These are phyloP conservation scores for Agrypnia vestita DNA, from an alignment of 1,140 invertebrate species.

Conservation along the genomic window DNA sequence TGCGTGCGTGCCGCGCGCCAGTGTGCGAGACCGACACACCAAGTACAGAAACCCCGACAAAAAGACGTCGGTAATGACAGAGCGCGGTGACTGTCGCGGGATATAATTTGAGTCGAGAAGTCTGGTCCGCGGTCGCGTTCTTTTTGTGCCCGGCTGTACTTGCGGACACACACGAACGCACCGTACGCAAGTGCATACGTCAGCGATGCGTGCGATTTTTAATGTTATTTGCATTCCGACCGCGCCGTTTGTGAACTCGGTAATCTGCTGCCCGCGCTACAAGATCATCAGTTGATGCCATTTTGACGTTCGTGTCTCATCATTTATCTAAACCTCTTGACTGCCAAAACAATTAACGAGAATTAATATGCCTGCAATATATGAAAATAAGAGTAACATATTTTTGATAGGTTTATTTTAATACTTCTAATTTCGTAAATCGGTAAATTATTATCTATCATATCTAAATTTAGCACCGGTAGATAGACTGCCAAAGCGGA, in stretches of 20 bases:
- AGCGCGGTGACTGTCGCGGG: slow-evolving; percentile 44
- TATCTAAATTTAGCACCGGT: too few species aligned
- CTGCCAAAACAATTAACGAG: too few species aligned
- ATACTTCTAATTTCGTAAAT: too few species aligned
- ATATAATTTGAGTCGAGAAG: slow-evolving; percentile 47
- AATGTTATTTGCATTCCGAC: slow-evolving; percentile 22
- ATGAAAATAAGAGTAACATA: too few species aligned
- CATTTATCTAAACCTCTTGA: too few species aligned
- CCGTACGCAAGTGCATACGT: slow-evolving; percentile 16
- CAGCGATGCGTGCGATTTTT: slow-evolving; percentile 6
- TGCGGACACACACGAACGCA: background rate
- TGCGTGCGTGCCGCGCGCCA: background rate
- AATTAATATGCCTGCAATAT: too few species aligned
- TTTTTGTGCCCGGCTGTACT: background rate
- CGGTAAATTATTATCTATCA: too few species aligned
- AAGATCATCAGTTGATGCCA: too few species aligned
- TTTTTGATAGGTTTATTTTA: too few species aligned
- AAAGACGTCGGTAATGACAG: slow-evolving; percentile 51
- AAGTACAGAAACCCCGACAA: slow-evolving; percentile 34
- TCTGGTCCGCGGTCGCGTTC: slow-evolving; percentile 18
- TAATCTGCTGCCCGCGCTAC: background rate
- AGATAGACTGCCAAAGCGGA: too few species aligned
- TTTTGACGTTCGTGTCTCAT: too few species aligned
- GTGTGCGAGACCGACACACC: slow-evolving; percentile 4
- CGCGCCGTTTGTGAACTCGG: background rate